Conservation (phyloP, 2,113 vertebrate genomes). For the Lepus europaeus region DNA sequence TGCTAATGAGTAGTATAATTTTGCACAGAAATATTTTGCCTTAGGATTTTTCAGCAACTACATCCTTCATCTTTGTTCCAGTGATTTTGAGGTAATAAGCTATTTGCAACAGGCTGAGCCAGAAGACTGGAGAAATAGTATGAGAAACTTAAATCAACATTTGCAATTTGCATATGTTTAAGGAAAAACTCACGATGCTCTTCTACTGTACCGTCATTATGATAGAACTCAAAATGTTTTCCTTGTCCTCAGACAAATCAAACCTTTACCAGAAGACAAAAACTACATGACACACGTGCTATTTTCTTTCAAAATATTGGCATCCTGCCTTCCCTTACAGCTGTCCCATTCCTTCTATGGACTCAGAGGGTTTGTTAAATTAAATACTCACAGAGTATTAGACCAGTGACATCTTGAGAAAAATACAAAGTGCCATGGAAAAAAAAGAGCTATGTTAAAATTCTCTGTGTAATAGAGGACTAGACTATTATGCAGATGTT, state of each 20-base stretch:
- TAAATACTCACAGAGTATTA: background rate
- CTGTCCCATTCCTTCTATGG: background rate
- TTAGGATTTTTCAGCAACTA: background rate
- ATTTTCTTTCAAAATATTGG: constrained; percentile 28
- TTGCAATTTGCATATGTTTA: background rate
- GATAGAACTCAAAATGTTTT: constrained; percentile 10
- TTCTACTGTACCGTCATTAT: background rate
- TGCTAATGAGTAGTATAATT: background rate
- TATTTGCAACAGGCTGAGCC: background rate
- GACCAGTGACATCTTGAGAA: background rate
- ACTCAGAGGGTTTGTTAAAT: background rate
- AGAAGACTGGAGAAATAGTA: background rate
- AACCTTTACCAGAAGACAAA: background rate
- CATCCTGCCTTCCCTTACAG: background rate
- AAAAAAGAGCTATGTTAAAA: background rate
- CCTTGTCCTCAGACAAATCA: constrained; percentile 8
- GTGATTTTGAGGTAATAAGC: background rate
- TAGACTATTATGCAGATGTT: background rate
- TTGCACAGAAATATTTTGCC: background rate
- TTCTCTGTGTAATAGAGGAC: background rate
- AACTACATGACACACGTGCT: background rate
- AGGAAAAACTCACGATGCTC: background rate
- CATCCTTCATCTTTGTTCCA: background rate
- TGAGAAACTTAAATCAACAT: background rate
- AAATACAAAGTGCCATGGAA: background rate